These are phyloP conservation scores for Drosophila nr. medialis DNA, from an alignment of 2,888 invertebrate species.

Conservation along the genomic window DNA sequence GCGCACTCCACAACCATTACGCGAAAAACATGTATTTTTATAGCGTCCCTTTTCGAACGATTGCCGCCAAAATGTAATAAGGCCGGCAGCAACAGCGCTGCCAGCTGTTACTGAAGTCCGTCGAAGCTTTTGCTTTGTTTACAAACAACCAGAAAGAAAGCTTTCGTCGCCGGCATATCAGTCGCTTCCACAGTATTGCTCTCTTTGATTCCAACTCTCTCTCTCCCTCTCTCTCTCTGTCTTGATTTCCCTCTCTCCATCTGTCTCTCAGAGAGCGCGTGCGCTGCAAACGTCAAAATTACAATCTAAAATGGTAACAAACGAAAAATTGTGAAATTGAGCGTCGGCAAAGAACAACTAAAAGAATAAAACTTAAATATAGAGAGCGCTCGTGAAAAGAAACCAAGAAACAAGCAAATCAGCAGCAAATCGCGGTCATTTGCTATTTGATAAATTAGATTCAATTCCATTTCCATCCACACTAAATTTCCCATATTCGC, in stretches of 20 bases:
- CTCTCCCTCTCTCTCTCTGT: neutral
- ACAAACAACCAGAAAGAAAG: conserved; percentile 60
- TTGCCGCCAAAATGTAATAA: conserved; percentile 44
- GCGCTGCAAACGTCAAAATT: conserved; percentile 75
- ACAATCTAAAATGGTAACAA: conserved; percentile 71
- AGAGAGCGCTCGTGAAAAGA: conserved; percentile 5
- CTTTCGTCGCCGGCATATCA: conserved; percentile 62
- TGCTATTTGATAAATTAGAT: conserved; percentile 24
- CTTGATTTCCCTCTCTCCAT: neutral
- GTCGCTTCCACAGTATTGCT: conserved; percentile 2
- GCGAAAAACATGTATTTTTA: neutral
- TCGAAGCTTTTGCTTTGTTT: conserved; percentile 55
- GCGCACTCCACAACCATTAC: neutral
- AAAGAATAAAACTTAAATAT: conserved; percentile 29
- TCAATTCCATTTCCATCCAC: conserved; percentile 19
- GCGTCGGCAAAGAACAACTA: conserved; percentile 23
- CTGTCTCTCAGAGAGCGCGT: conserved; percentile 50
- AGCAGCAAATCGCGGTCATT: conserved; percentile 7
- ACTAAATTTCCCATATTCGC: conserved; percentile 28
- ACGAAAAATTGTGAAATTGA: conserved; percentile 52
- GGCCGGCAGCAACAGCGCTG: conserved; percentile 31
- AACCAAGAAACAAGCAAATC: conserved; percentile 1
- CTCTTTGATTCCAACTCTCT: neutral
- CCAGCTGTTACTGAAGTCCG: conserved; percentile 29
- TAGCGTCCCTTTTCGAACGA: conserved; percentile 23